Base-by-base conservation (phyloP, 2,113 vertebrate species). In the Nycticryphes semicollaris region DNA sequence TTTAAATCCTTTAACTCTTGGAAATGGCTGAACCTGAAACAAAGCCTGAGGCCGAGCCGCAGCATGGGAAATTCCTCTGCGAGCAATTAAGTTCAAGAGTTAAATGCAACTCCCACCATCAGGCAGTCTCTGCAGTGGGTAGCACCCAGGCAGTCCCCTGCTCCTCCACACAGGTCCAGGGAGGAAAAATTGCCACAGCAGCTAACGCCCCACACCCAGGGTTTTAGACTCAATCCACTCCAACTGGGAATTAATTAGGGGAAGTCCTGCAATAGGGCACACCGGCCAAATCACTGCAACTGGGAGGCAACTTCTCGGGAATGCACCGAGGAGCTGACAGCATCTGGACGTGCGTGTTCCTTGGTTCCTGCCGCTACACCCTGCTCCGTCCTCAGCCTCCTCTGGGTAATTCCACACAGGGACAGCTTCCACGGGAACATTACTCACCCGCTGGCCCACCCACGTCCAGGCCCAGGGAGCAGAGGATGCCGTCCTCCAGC, bases 381-480 rank as follows among this genome's bases (percentile, higher is more conserved):
- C 87, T 27, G 87, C 89, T 37, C 59, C 4, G 1, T 60, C 84
- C 50, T 45, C 70, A 20, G 70, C 78, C 72, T 48, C 50, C 1
- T 2, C 74, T 7, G 2, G 2, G 0, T 2, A 12, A 51, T 8
- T 53, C 21, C 37, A 48, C 68, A 10, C 0, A 10, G 3, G 47
- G 60, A 75, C 79, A 69, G 70, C 48, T 70, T 39, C 85, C 72
- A 3, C 0, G 24, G 37, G 66, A 67, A 22, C 45, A 14, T 1
- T 1, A 4, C 64, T 57, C 68, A 21, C 2, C 6, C 1, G 21
- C n/a, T n/a, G n/a, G n/a, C 57, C 31, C 74, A 39, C 5, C 74
- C 60, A 5, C 4, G 6, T 31, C 84, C 84, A 22, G 14, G 41
- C 41, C 41, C 6, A 6, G 41, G 28, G 28, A 66, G 63, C 63